phyloP scores from a whole-genome alignment of 2,797 vertebrate genomes.

The Macropodus opercularis region DNA sequence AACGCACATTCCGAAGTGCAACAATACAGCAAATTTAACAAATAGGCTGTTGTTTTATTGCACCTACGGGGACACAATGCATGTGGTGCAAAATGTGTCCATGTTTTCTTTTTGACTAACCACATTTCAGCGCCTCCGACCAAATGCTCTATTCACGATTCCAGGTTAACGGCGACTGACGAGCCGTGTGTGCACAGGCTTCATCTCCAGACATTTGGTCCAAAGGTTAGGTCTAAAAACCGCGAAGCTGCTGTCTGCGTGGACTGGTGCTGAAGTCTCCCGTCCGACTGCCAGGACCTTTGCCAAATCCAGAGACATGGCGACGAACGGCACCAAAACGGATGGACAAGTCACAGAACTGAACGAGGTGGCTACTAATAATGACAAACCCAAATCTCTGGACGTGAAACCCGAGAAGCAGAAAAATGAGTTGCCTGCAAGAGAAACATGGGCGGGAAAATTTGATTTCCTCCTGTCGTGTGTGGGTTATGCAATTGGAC shows the following conservation, averaged over 20 bases:
- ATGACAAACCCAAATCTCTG: constrained; percentile 93
- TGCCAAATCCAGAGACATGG: constrained; percentile 91
- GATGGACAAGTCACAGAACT: constrained; percentile 96
- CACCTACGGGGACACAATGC: constrained; percentile 8
- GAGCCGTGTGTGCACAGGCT: constrained; percentile 66
- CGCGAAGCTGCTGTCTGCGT: constrained; percentile 98
- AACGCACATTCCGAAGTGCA: constrained; percentile 13
- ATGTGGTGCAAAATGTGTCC: constrained; percentile 28
- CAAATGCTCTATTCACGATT: constrained; percentile 73
- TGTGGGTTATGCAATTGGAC: constrained; percentile 98
- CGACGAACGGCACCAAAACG: constrained; percentile 92
- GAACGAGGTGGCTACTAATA: constrained; percentile 90
- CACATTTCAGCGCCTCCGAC: constrained; percentile 47
- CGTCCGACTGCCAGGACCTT: constrained; percentile 89
- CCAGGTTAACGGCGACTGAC: constrained; percentile 79
- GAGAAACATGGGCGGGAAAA: constrained; percentile 95
- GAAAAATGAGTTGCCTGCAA: constrained; percentile 87
- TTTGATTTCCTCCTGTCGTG: constrained; percentile 99
- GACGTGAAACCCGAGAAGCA: constrained; percentile 93
- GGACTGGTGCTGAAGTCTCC: constrained; percentile 91
- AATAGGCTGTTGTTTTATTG: constrained; percentile 6
- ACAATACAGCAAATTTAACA: background rate
- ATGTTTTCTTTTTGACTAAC: constrained; percentile 38
- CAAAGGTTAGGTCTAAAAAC: constrained; percentile 76
- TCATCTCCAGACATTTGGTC: constrained; percentile 70